These are phyloP conservation scores for Sinocyclocheilus rhinocerous DNA, from an alignment of 2,113 vertebrate genomes.

Conservation along the genomic window DNA sequence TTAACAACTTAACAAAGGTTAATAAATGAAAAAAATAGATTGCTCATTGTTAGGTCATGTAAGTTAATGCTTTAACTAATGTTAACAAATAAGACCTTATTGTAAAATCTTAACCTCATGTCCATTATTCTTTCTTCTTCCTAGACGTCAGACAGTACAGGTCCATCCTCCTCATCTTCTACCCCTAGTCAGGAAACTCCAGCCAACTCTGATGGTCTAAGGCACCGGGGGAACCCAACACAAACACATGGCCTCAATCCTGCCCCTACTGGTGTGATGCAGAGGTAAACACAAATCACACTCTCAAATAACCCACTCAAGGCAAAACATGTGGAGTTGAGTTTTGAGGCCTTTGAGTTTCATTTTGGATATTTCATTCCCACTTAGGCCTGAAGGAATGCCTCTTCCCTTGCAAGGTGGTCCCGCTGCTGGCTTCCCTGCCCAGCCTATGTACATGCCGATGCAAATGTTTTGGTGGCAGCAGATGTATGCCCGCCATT, in stretches of 20 bases:
- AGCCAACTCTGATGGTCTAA: slow-evolving; percentile 63
- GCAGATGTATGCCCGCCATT: slow-evolving; percentile 94
- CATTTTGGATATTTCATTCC: not conserved
- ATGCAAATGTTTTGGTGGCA: slow-evolving; percentile 96
- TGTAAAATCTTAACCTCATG: not conserved
- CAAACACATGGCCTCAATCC: slow-evolving; percentile 58
- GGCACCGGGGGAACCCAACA: slow-evolving; percentile 63
- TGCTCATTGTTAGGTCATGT: not conserved
- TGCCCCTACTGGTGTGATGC: slow-evolving; percentile 59
- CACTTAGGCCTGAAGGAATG: slow-evolving; percentile 73
- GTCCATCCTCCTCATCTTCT: slow-evolving; percentile 55
- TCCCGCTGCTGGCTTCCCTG: slow-evolving; percentile 76
- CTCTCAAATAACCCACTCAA: not conserved
- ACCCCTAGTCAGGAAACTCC: slow-evolving; percentile 63
- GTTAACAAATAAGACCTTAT: not conserved
- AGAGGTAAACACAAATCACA: slow-evolving; percentile 61
- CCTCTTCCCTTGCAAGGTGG: slow-evolving; percentile 78
- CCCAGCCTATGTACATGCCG: slow-evolving; percentile 85
- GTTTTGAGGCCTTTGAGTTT: not conserved
- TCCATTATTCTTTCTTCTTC: not conserved
- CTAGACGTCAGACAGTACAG: slow-evolving; percentile 63
- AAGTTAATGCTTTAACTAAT: not conserved
- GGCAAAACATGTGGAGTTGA: not conserved
- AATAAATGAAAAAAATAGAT: too few species aligned
- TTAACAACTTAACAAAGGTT: too few species aligned